Percentiles rank a stretch among this genome's conserved stretches.
Evolutionary conservation across 2,113 vertebrate genomes (phyloP).

Genomic region (Neopipo cinnamomea): DNA sequence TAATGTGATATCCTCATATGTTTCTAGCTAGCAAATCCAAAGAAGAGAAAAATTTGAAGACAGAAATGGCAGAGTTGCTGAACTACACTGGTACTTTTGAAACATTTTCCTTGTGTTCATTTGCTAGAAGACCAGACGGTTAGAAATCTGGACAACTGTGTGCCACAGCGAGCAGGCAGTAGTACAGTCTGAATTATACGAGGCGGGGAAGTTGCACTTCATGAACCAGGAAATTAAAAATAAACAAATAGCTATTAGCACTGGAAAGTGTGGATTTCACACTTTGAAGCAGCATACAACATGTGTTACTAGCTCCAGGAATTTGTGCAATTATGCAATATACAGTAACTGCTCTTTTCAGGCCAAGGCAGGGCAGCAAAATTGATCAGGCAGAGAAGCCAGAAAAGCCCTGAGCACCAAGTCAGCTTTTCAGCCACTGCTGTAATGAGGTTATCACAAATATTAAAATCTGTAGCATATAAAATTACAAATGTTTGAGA

Average conservation of each 20-base stretch:
- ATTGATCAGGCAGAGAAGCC: neutral
- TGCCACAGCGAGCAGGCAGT: neutral
- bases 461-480: neutral
- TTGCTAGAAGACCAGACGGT: neutral
- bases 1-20: neutral
- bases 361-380: neutral
- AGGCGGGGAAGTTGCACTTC: neutral
- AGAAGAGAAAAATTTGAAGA: neutral
- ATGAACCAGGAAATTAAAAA: constrained; percentile 6
- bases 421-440: neutral
- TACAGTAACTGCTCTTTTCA: neutral
- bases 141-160: neutral
- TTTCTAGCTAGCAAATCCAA: neutral
- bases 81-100: neutral
- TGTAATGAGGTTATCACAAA: neutral
- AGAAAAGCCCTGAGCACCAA: neutral
- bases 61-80: neutral
- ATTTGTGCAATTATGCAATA: neutral
- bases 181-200: neutral
- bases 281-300: neutral
- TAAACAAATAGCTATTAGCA: neutral
- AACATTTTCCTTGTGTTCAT: neutral
- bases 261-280: neutral
- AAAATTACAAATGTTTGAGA: neutral
- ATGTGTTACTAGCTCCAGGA: neutral